Conservation (phyloP, 2,888 invertebrate genomes). For the Agelastica alni region DNA sequence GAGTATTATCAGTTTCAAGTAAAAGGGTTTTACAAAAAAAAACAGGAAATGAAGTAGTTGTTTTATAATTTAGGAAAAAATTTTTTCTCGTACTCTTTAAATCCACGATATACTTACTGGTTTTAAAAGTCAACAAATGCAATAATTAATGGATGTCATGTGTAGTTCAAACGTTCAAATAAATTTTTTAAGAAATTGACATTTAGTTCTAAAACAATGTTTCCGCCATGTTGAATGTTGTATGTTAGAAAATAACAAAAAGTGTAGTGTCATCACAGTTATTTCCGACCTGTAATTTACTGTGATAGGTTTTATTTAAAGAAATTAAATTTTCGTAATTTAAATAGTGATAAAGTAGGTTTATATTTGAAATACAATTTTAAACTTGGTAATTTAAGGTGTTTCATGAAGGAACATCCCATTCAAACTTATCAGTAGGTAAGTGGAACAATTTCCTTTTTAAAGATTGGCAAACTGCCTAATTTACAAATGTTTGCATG, state of each 20-base stretch:
- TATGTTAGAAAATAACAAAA: slow-evolving; percentile 41
- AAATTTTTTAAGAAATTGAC: too few species aligned
- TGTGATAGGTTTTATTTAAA: slow-evolving; percentile 19
- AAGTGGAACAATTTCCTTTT: slow-evolving; percentile 17
- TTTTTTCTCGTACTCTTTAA: too few species aligned
- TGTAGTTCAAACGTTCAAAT: too few species aligned
- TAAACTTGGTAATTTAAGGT: slow-evolving; percentile 10
- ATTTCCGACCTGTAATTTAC: slow-evolving; percentile 19
- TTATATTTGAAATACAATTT: slow-evolving; percentile 2
- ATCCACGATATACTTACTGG: too few species aligned
- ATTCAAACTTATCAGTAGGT: slow-evolving; percentile 14
- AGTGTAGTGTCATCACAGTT: slow-evolving; percentile 47
- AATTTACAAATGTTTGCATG: slow-evolving; percentile 15
- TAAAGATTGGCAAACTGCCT: slow-evolving; percentile 14
- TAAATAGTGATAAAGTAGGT: slow-evolving; percentile 2
- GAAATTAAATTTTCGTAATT: slow-evolving; percentile 20
- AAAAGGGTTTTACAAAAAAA: too few species aligned
- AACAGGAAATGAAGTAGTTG: too few species aligned
- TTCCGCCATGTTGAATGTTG: slow-evolving; percentile 46
- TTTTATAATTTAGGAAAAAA: too few species aligned
- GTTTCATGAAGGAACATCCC: slow-evolving; percentile 21
- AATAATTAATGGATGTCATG: too few species aligned
- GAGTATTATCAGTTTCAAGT: too few species aligned
- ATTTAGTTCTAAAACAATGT: slow-evolving; percentile 14
- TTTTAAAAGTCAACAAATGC: too few species aligned